A percentile compares a stretch with the other conserved stretches of the same genome.
Evolutionary conservation across 2,888 invertebrate genomes (phyloP).

Genomic region (Hofmannophila pseudospretella): DNA sequence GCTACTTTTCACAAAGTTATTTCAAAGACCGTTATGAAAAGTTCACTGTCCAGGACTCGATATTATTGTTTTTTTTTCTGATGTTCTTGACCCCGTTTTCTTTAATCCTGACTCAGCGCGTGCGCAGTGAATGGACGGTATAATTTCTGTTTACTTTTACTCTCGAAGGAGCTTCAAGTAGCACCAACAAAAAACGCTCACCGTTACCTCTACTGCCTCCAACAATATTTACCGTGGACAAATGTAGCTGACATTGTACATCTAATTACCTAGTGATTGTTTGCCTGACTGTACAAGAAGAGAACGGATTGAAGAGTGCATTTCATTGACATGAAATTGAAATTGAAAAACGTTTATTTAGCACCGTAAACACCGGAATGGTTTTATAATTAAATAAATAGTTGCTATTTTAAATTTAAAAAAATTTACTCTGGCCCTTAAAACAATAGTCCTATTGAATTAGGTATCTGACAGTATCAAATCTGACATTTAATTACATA

Average conservation of each 20-base stretch:
- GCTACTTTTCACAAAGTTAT: too few relatives aligned
- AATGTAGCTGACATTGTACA: conserved; percentile 40
- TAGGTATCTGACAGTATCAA: too few relatives aligned
- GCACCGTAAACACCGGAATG: too few relatives aligned
- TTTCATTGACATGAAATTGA: conserved; percentile 18
- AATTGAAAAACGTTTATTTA: too few relatives aligned
- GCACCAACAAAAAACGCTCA: conserved; percentile 36
- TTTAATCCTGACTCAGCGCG: conserved; percentile 43
- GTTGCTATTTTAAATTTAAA: conserved; percentile 3
- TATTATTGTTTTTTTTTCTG: neutral
- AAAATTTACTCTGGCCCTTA: too few relatives aligned
- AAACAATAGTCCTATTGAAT: too few relatives aligned
- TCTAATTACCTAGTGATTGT: conserved; percentile 27
- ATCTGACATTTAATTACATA: too few relatives aligned
- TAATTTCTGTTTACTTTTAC: conserved; percentile 71
- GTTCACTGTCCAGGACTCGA: neutral
- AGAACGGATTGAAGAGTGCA: conserved; percentile 5
- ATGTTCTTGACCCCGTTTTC: conserved; percentile 27
- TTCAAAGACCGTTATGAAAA: conserved; percentile 1
- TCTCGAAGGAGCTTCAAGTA: conserved; percentile 54
- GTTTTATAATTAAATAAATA: conserved; percentile 10
- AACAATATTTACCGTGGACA: conserved; percentile 53
- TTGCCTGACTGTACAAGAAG: conserved; percentile 1
- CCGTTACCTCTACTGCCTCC: conserved; percentile 46
- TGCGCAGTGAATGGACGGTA: conserved; percentile 60